Evolutionary conservation across 2,797 vertebrate genomes (phyloP).

Genomic region (Octomys mimax): DNA sequence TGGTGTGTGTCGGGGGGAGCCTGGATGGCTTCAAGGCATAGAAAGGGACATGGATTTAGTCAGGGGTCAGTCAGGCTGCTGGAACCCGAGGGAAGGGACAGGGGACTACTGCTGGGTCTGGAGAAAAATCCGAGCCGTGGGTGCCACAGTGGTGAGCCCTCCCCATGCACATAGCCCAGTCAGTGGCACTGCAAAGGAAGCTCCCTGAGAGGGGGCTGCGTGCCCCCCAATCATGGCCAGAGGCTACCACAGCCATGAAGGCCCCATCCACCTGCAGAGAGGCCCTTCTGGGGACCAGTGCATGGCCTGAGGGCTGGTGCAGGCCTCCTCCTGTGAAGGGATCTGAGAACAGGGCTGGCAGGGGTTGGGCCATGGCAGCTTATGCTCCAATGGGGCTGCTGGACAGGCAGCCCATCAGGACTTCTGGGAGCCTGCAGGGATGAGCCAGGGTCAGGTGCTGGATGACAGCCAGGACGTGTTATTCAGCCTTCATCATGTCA

Average conservation of each 20-base stretch:
- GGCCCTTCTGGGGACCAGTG: background rate
- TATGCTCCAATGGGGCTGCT: no score
- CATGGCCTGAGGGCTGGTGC: background rate
- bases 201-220: background rate
- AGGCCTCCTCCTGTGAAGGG: background rate
- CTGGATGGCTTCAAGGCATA: background rate
- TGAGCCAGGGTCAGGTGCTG: background rate
- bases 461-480: background rate
- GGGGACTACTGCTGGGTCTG: background rate
- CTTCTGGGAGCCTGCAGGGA: background rate
- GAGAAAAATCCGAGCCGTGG: background rate
- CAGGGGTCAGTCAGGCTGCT: no score
- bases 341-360: background rate
- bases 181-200: background rate
- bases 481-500: background rate
- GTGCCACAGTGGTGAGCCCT: background rate
- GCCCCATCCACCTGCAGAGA: background rate
- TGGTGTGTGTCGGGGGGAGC: background rate
- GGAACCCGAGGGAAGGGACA: background rate
- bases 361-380: background rate
- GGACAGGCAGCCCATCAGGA: background rate
- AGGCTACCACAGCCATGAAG: background rate
- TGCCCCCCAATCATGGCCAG: background rate
- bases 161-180: background rate
- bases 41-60: background rate